Conservation (phyloP, 2,797 vertebrate species). For the Lutjanus campechanus region DNA sequence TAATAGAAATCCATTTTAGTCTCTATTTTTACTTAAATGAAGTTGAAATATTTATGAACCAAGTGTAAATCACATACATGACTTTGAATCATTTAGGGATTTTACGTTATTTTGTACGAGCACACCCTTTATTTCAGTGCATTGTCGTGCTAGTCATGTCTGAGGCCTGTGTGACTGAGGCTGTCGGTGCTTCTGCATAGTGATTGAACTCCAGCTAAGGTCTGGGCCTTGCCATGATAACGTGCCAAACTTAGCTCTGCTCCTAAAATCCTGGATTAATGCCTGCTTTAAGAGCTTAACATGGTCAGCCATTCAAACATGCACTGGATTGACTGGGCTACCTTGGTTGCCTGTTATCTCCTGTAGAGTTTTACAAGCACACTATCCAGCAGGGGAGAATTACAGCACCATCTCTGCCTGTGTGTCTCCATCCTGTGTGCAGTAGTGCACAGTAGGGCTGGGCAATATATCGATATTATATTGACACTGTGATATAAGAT, state of each 20-base stretch:
- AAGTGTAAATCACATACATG: not conserved
- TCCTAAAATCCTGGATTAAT: slow-evolving; percentile 86
- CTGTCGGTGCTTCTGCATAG: slow-evolving; percentile 48
- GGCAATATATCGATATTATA: too few relatives aligned
- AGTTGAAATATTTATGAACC: not conserved
- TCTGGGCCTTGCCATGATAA: slow-evolving; percentile 79
- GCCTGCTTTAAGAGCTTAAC: slow-evolving; percentile 84
- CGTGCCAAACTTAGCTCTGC: slow-evolving; percentile 77
- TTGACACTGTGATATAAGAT: too few relatives aligned
- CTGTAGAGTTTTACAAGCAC: slow-evolving; percentile 72
- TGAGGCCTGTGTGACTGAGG: slow-evolving; percentile 54
- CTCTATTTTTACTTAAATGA: not conserved
- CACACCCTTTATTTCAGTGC: slow-evolving; percentile 12
- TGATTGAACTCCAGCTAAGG: slow-evolving; percentile 71
- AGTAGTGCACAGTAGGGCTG: not conserved
- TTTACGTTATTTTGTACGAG: slow-evolving; percentile 3
- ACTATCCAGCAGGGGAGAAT: slow-evolving; percentile 40
- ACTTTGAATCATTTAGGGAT: not conserved
- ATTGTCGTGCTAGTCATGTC: slow-evolving; percentile 23
- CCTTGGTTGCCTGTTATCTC: slow-evolving; percentile 75
- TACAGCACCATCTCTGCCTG: slow-evolving; percentile 34
- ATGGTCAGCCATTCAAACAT: slow-evolving; percentile 83
- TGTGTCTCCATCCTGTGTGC: slow-evolving; percentile 18
- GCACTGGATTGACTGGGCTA: slow-evolving; percentile 76
- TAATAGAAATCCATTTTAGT: not conserved